Evolutionary conservation across 2,113 vertebrate genomes (phyloP).

Genomic region (Camelus bactrianus): DNA sequence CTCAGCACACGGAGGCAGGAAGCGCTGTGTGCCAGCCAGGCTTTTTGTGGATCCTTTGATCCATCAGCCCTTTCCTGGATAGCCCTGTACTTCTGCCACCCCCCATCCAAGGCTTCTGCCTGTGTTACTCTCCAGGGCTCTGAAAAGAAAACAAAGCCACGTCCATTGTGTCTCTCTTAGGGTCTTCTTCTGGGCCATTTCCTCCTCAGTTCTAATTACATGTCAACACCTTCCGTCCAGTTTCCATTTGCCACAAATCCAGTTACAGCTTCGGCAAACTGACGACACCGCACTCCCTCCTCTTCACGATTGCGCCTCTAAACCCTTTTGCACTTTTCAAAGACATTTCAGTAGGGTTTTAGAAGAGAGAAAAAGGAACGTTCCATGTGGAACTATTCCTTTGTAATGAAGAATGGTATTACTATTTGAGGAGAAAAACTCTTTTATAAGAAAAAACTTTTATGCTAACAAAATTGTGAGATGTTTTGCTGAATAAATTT

Average conservation of each 20-base stretch:
- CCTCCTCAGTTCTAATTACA: background rate
- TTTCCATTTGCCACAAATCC: background rate
- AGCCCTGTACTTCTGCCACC: rapidly evolving
- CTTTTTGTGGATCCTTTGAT: background rate
- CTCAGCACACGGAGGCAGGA: background rate
- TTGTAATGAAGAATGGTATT: background rate
- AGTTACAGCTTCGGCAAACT: background rate
- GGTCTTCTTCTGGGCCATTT: background rate
- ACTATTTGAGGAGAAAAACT: background rate
- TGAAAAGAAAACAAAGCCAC: background rate
- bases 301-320: background rate
- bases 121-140: background rate
- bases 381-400: background rate
- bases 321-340: background rate
- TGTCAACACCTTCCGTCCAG: background rate
- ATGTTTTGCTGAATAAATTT: background rate
- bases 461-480: background rate
- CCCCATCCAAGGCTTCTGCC: background rate
- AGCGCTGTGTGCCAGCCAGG: rapidly evolving
- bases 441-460: background rate
- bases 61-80: background rate
- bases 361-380: background rate
- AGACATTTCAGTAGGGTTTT: background rate
- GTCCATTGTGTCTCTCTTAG: background rate
- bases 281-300: background rate